A percentile compares a stretch with the other conserved stretches of the same genome.
phyloP scores from a whole-genome alignment of 37 sponge, comb jelly and placozoan genomes.

The Spongilla lacustris region DNA sequence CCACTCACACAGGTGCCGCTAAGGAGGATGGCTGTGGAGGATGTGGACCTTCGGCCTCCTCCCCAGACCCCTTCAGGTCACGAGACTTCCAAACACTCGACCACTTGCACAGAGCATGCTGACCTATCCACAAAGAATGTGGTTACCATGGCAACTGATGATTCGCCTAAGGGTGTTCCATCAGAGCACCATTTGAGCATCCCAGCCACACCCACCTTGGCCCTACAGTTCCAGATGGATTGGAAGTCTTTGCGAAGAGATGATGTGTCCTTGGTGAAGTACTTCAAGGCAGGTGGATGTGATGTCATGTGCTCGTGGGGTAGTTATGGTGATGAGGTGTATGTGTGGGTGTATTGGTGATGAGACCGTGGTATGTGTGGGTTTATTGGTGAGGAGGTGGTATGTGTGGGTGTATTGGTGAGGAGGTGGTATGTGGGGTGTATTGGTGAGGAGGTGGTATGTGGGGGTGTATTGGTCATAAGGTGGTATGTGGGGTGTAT shows the following conservation, averaged over 20 bases:
- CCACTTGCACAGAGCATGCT: not conserved
- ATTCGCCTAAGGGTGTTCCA: slow-evolving; percentile 25
- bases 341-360: not conserved
- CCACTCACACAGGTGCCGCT: slow-evolving; percentile 83
- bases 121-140: not conserved
- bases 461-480: too few relatives aligned
- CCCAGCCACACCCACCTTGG: too few relatives aligned
- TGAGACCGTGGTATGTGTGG: too few relatives aligned
- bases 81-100: not conserved
- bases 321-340: not conserved
- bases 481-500: too few relatives aligned
- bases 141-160: too few relatives aligned
- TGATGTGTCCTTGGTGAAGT: not conserved
- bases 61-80: not conserved
- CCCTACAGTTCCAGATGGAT: slow-evolving; percentile 60
- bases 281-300: slow-evolving; percentile 53
- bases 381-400: too few relatives aligned
- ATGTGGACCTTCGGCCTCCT: slow-evolving; percentile 20
- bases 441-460: too few relatives aligned
- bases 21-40: slow-evolving; percentile 64
- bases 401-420: too few relatives aligned
- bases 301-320: not conserved
- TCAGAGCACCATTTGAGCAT: too few relatives aligned
- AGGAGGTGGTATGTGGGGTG: too few relatives aligned
- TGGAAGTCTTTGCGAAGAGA: slow-evolving; percentile 62